Evolutionary conservation across 2,113 vertebrate genomes (phyloP).

Genomic region (Quiscalus mexicanus): DNA sequence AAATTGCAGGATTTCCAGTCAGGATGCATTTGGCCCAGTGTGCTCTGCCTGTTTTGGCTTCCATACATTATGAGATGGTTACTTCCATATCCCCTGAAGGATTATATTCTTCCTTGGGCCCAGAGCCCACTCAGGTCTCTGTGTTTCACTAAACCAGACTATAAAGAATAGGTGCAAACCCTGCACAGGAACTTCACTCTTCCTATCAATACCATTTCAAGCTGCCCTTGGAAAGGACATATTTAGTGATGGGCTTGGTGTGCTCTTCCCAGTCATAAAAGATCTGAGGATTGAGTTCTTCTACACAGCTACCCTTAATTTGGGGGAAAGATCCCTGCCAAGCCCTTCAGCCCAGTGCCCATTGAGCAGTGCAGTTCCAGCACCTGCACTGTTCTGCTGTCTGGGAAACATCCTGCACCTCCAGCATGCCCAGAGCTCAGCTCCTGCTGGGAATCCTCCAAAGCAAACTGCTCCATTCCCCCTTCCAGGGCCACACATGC

Average conservation of each 20-base stretch:
- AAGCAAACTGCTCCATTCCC: neutral
- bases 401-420: conserved; percentile 12
- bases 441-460: neutral
- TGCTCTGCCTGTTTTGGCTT: conserved; percentile 24
- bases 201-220: neutral
- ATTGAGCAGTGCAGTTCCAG: neutral
- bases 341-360: neutral
- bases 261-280: neutral
- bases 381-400: neutral
- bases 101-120: neutral
- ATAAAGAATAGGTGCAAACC: neutral
- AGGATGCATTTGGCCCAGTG: neutral
- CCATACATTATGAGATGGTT: neutral
- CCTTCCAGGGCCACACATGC: neutral
- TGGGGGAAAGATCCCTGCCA: neutral
- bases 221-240: neutral
- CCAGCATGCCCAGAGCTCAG: neutral
- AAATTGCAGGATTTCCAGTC: neutral
- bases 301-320: neutral
- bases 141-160: neutral
- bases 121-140: neutral
- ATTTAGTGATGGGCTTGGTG: neutral
- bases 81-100: neutral
- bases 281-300: neutral
- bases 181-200: neutral